phyloP scores from a whole-genome alignment of 2,113 vertebrate genomes.

The Sinosuthora webbiana region DNA sequence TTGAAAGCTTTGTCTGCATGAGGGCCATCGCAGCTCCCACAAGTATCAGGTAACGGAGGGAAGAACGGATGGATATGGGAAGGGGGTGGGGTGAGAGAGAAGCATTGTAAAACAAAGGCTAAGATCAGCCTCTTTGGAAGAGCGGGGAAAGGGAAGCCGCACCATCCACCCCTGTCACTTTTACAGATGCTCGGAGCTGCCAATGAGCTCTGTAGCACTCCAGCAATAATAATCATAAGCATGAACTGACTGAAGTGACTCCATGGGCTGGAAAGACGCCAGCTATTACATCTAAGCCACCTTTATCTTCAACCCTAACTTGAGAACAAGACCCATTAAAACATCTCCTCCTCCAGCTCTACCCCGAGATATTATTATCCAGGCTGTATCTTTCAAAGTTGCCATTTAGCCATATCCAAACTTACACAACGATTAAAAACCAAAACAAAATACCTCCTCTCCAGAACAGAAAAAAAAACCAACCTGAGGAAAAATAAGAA shows the following conservation, averaged over 20 bases:
- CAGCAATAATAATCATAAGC: conserved; percentile 73
- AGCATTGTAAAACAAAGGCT: conserved; percentile 66
- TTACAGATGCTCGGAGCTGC: conserved; percentile 70
- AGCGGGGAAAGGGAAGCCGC: not conserved
- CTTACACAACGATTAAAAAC: not conserved
- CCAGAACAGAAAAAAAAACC: not conserved
- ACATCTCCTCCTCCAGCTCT: not conserved
- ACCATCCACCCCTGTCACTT: conserved; percentile 69
- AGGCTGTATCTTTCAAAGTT: not conserved
- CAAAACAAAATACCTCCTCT: not conserved
- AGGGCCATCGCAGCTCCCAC: conserved; percentile 89
- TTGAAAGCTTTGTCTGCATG: conserved; percentile 90
- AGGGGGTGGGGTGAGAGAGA: conserved; percentile 64
- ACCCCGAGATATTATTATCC: not conserved
- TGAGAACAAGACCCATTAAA: conserved; percentile 48
- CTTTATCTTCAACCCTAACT: conserved; percentile 64
- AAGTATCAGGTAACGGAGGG: conserved; percentile 88
- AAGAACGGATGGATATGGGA: conserved; percentile 60
- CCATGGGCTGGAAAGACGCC: conserved; percentile 68
- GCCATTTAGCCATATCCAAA: not conserved
- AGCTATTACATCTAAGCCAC: conserved; percentile 68
- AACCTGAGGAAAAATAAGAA: not conserved
- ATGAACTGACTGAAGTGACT: conserved; percentile 72
- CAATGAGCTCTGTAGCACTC: conserved; percentile 76
- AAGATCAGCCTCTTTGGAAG: conserved; percentile 4